Conservation (phyloP, 2,113 vertebrate species). For the Fregata magnificens region DNA sequence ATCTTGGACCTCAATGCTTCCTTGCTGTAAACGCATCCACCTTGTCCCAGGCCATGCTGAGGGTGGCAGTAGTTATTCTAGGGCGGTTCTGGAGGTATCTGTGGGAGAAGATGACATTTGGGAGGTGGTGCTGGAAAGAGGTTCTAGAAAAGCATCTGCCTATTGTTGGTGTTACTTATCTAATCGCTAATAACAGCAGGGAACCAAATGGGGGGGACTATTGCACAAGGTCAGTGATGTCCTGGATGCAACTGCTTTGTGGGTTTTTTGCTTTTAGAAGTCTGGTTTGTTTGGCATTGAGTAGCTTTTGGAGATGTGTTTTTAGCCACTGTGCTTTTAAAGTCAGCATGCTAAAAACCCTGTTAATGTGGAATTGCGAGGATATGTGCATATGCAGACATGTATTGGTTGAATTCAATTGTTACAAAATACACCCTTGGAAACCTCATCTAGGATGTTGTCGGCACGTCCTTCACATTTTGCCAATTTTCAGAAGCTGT, state of each 20-base stretch:
- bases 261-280: not conserved
- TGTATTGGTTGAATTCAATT: not conserved
- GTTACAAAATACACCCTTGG: not conserved
- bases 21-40: not conserved
- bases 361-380: not conserved
- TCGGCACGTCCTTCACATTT: not conserved
- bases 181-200: not conserved
- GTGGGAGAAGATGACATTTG: not conserved
- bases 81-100: not conserved
- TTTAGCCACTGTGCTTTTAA: not conserved
- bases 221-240: not conserved
- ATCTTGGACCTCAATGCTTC: rapidly evolving
- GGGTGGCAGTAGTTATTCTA: not conserved
- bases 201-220: not conserved
- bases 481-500: not conserved
- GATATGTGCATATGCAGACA: not conserved
- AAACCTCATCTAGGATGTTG: not conserved
- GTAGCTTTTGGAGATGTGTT: not conserved
- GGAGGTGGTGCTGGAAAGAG: not conserved
- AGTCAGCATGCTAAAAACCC: not conserved
- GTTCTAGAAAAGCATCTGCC: not conserved
- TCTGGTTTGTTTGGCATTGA: not conserved
- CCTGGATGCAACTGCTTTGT: not conserved
- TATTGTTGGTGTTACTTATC: not conserved
- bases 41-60: rapidly evolving